Conservation (phyloP, 2,888 invertebrate species). For the Lomographa bimaculata region DNA sequence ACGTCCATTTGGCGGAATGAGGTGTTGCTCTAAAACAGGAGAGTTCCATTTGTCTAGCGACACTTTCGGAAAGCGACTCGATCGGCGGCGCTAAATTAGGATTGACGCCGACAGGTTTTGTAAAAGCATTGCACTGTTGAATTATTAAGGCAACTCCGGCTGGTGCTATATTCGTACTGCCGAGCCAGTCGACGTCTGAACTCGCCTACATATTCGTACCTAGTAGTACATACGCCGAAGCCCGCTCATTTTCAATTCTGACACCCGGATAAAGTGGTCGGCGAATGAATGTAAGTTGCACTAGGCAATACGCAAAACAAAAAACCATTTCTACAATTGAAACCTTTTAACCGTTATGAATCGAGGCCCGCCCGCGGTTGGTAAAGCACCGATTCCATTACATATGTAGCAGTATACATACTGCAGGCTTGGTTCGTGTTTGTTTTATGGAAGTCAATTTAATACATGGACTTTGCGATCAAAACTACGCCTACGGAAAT, state of each 20-base stretch:
- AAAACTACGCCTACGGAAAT: constrained; percentile 71
- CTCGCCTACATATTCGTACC: constrained; percentile 53
- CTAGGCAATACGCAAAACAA: constrained; percentile 50
- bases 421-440: constrained; percentile 11
- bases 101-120: constrained; percentile 83
- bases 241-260: constrained; percentile 76
- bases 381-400: constrained; percentile 30
- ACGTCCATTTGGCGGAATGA: constrained; percentile 36
- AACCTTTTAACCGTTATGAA: constrained; percentile 44
- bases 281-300: constrained; percentile 61
- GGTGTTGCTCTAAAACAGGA: constrained; percentile 57
- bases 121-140: constrained; percentile 84
- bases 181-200: constrained; percentile 55
- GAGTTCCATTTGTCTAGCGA: constrained; percentile 80
- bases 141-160: constrained; percentile 79
- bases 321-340: constrained; percentile 44
- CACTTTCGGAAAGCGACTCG: constrained; percentile 76
- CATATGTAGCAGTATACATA: constrained; percentile 15
- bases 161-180: constrained; percentile 75
- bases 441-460: constrained; percentile 21
- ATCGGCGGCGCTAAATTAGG: constrained; percentile 78
- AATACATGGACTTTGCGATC: constrained; percentile 52
- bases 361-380: constrained; percentile 28
- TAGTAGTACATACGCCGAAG: no score
- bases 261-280: constrained; percentile 72